Conservation (phyloP, 1,140 invertebrate genomes). For the Lordiphosa stackelbergi region DNA sequence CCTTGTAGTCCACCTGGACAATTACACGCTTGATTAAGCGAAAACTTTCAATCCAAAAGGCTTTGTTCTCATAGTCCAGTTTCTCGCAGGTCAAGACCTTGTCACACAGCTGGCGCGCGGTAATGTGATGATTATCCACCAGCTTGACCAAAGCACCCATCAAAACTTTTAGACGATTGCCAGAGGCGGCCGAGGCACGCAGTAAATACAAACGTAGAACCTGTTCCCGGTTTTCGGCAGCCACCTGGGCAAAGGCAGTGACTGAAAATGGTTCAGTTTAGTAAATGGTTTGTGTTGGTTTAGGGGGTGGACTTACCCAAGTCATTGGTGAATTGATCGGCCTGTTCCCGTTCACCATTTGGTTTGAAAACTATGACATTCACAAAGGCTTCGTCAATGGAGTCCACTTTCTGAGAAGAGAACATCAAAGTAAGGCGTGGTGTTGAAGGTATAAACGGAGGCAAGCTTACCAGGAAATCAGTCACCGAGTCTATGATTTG, state of each 20-base stretch:
- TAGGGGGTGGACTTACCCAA: conserved; percentile 39
- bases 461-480: conserved; percentile 59
- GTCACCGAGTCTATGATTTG: conserved; percentile 66
- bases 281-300: background rate
- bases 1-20: conserved; percentile 95
- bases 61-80: conserved; percentile 85
- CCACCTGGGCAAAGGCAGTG: conserved; percentile 77
- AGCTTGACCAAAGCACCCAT: conserved; percentile 85
- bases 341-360: conserved; percentile 83
- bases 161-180: conserved; percentile 85
- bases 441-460: too few relatives aligned
- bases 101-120: conserved; percentile 85
- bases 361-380: conserved; percentile 87
- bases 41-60: conserved; percentile 94
- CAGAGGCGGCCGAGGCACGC: conserved; percentile 83
- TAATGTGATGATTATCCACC: conserved; percentile 82
- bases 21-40: conserved; percentile 90
- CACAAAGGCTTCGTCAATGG: conserved; percentile 91
- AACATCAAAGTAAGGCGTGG: background rate
- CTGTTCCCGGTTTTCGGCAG: conserved; percentile 84
- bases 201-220: conserved; percentile 84
- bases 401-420: conserved; percentile 84
- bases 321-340: conserved; percentile 82
- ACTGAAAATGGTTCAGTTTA: conserved; percentile 63
- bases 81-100: conserved; percentile 88